Base-by-base conservation (phyloP, 2,888 invertebrate genomes). In the Drosophila vallismaia region DNA sequence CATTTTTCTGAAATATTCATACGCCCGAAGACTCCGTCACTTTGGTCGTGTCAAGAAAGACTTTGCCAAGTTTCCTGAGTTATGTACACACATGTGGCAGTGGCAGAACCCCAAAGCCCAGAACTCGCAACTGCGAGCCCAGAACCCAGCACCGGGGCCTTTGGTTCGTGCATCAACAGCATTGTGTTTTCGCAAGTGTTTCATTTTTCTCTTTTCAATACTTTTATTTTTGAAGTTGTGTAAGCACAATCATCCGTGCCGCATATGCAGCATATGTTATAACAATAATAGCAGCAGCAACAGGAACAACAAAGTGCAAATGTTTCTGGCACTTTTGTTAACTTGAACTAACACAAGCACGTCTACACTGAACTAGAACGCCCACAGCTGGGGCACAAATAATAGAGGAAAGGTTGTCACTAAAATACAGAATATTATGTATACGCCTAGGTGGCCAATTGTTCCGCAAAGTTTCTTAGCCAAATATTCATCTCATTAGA, bases 101-200 rank as follows among this genome's bases (percentile, higher is more conserved):
- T 8, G 26, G 33, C 29, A 53, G 31, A 31, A 6, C 29, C 45
- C 38, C 29, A 5, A 28, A 14, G 10, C 48, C 48, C 38, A 10
- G 24, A 19, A 19, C 42, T 19, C 19, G 19, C 57, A 28, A 28
- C 19, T 19, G 19, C 19, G 6, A 14, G 10, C 48, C 48, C 38
- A 10, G 24, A 19, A 19, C 42, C 57, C 42, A 14, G 42, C n/a
- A 44, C 53, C 31, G 26, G 51, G 7, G 44, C 36, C 36, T 12
- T 38, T 14, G 52, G 29, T 46, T 46, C 31, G 29, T 45, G 38
- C 44, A 38, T 14, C 33, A 26, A 42, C 63, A 26, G 45, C 60
- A 42, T 64, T 81, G 73, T 81, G 73, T 81, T 78, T 76, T 75
- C 70, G 76, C 76, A 78, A 78, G 82, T 78, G 78, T 75, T 72